Conservation (phyloP, 2,113 vertebrate genomes). For the Myiagra hebetior region DNA sequence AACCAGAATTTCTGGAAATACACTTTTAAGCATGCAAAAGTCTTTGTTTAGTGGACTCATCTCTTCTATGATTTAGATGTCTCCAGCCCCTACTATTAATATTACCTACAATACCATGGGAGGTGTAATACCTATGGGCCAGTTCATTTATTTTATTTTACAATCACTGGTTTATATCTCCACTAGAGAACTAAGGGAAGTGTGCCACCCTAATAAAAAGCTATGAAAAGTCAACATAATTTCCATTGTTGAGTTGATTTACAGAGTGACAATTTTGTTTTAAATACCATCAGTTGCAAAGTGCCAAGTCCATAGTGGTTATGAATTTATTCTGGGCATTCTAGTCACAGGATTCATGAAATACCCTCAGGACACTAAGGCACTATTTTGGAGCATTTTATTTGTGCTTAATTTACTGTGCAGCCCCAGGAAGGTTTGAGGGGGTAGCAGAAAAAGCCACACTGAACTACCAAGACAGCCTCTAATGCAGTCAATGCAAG, state of each 20-base stretch:
- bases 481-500: rapidly evolving
- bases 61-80: background rate
- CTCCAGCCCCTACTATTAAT: background rate
- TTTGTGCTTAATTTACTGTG: background rate
- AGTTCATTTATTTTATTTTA: background rate
- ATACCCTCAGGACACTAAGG: background rate
- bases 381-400: background rate
- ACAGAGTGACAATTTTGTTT: background rate
- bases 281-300: background rate
- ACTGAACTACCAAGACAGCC: background rate
- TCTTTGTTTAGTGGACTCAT: background rate
- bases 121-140: background rate
- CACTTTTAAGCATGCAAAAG: background rate
- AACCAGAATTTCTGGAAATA: background rate
- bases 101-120: background rate
- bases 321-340: background rate
- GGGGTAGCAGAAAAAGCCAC: background rate
- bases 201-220: background rate
- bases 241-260: background rate
- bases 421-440: background rate
- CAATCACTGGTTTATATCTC: background rate
- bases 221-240: background rate
- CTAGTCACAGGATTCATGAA: background rate
- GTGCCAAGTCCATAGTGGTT: background rate
- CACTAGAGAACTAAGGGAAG: background rate